Base-by-base conservation (phyloP, 1,140 invertebrate genomes). In the Chlorops oryzae region DNA sequence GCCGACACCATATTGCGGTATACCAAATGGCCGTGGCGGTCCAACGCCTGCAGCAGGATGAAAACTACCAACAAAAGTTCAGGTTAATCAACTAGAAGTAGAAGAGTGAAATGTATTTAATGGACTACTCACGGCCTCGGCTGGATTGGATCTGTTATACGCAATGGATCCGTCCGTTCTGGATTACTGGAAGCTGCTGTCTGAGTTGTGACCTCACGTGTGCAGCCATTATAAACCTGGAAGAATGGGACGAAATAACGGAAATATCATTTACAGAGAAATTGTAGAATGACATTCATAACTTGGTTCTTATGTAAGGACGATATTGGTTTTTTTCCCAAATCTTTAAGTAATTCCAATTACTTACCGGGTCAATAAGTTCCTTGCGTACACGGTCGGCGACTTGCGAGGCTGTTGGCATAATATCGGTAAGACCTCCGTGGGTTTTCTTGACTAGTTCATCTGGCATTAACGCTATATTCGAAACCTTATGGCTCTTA, bases 1-100 rank as follows among this genome's bases (percentile, higher is more conserved):
- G 43, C 79, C 75, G 24, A 80, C 70, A 1, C 87, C 87, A 45
- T 87, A 64, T 50, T 76, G 76, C n/a, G 73, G 63, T 46, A 69
- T 69, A 4, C 66, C 66, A 59, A 69, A 69, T 28, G 65, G 65
- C 2, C 59, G 61, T 24, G 65, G 63, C 28, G n/a, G n/a, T n/a
- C n/a, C n/a, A n/a, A n/a, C n/a, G n/a, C n/a, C n/a, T n/a, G n/a
- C n/a, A n/a, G n/a, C n/a, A n/a, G n/a, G n/a, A n/a, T n/a, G n/a
- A n/a, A n/a, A n/a, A n/a, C n/a, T n/a, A n/a, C n/a, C n/a, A n/a
- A n/a, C n/a, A n/a, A n/a, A n/a, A n/a, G n/a, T n/a, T n/a, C n/a
- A n/a, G n/a, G n/a, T 23, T 38, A 34, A 12, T 12, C 5, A 25
- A 24, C 9, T 10, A 24, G 3, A 22, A 5, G 0, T 5, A 43